phyloP scores from a whole-genome alignment of 1,140 invertebrate genomes.

The Arctopsyche grandis region DNA sequence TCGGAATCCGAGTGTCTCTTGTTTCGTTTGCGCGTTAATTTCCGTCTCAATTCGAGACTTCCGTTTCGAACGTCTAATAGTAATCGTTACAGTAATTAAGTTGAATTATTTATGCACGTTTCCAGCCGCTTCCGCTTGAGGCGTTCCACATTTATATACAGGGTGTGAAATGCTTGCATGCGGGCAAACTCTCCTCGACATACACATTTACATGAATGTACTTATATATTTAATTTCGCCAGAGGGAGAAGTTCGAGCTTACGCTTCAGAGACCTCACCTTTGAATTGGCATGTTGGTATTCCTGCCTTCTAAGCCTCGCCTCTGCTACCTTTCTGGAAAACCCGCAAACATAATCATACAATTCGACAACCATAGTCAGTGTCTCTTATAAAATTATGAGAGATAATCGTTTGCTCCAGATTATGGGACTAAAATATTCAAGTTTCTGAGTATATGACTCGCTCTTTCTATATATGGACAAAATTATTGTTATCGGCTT shows the following conservation, averaged over 20 bases:
- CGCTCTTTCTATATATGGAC: too few relatives aligned
- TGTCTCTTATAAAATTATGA: neutral
- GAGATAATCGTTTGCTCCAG: too few relatives aligned
- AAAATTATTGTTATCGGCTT: too few relatives aligned
- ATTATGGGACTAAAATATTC: too few relatives aligned
- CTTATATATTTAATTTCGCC: constrained; percentile 51
- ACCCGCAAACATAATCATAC: neutral
- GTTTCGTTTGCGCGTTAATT: too few relatives aligned
- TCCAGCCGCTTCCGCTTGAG: neutral
- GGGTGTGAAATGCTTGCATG: constrained; percentile 51
- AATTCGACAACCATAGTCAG: neutral
- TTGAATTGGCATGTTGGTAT: constrained; percentile 32
- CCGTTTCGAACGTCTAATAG: neutral
- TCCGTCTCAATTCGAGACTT: neutral
- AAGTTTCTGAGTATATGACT: too few relatives aligned
- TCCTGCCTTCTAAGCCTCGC: constrained; percentile 1
- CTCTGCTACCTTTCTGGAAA: neutral
- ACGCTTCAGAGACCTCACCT: constrained; percentile 26
- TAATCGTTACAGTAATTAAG: constrained; percentile 13
- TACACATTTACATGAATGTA: neutral
- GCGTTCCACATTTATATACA: neutral
- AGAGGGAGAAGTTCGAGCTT: neutral
- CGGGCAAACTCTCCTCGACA: constrained; percentile 1
- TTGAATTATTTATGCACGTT: constrained; percentile 16
- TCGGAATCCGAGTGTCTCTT: too few relatives aligned